Base-by-base conservation (phyloP, 2,888 invertebrate species). In the Phengaris arion region DNA sequence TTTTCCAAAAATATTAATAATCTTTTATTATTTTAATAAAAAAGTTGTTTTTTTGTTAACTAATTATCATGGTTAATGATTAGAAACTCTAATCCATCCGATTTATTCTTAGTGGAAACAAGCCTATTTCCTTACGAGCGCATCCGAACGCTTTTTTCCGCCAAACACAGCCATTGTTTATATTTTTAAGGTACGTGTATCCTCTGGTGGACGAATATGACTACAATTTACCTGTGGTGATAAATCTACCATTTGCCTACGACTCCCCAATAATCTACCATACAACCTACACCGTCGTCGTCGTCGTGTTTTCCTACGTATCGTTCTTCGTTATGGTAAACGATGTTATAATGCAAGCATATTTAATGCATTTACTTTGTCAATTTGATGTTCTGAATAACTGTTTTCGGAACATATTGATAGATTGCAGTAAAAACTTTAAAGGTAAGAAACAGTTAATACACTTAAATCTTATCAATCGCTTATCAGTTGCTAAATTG, bases 291-390 rank as follows among this genome's bases (percentile, higher is more conserved):
- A 73, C 85, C 0, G 9, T 79, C 0, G 84, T 86, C 1, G 76
- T 86, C 52, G 75, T 87, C 6, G 81, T 85, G 0, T 91, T 92
- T 76, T 79, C 82, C 2, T 92, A 88, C 77, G 82, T 86, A n/a
- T 84, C 91, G 0, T 86, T 87, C 78, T 89, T 89, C 75, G 88
- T 92, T 52, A 91, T 92, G 88, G 82, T 87, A 7, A 90, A 87
- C 0, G 91, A 91, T 68, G 79, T 90, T 1, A 86, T 85, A 2
- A 85, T 89, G 85, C 90, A 91, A 77, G 85, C 87, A 0, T 86
- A 90, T 79, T 81, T 92, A 15, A 84, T 90, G 77, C 87, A 91
- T 59, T 75, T 91, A 15, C 81, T 90, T n/a, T 92, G 91, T 64
- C 91, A 92, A 79, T 87, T 87, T 69, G 80, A 82, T 0, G 85